Conservation (phyloP, 1,140 invertebrate genomes). For the Holotrichia oblita region DNA sequence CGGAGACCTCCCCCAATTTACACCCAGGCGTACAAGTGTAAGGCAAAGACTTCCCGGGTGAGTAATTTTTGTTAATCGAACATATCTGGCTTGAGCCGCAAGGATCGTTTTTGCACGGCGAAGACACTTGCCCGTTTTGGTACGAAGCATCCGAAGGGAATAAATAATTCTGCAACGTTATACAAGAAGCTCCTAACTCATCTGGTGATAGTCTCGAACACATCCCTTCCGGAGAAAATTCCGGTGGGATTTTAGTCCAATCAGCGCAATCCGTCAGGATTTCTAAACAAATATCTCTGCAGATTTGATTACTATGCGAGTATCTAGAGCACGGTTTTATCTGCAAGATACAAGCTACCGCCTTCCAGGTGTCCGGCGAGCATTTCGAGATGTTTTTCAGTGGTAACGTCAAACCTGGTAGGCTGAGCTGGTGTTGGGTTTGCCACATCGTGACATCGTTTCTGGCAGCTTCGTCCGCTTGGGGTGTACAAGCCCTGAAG, state of each 20-base stretch:
- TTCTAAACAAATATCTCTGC: slow-evolving; percentile 82
- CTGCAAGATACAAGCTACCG: slow-evolving; percentile 86
- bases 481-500: slow-evolving; percentile 74
- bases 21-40: slow-evolving; percentile 81
- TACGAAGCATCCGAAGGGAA: slow-evolving; percentile 64
- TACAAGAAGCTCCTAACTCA: slow-evolving; percentile 72
- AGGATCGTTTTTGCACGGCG: slow-evolving; percentile 81
- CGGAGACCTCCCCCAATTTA: slow-evolving; percentile 79
- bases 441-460: slow-evolving; percentile 69
- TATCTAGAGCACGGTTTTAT: slow-evolving; percentile 84
- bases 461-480: slow-evolving; percentile 73
- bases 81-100: slow-evolving; percentile 78
- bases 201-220: slow-evolving; percentile 75
- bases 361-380: slow-evolving; percentile 82
- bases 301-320: slow-evolving; percentile 79
- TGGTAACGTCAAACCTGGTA: slow-evolving; percentile 79
- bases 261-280: slow-evolving; percentile 84
- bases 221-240: slow-evolving; percentile 68
- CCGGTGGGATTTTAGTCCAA: slow-evolving; percentile 67
- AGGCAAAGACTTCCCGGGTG: slow-evolving; percentile 64
- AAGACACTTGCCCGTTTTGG: slow-evolving; percentile 70
- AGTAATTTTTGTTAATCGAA: slow-evolving; percentile 72
- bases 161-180: slow-evolving; percentile 75
- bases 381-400: slow-evolving; percentile 82
- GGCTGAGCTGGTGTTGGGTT: slow-evolving; percentile 64